Evolutionary conservation across 2,797 vertebrate species (phyloP), one percentile per base, ranked within the genome.

Genomic region (Ctenochaetus hawaiiensis): DNA sequence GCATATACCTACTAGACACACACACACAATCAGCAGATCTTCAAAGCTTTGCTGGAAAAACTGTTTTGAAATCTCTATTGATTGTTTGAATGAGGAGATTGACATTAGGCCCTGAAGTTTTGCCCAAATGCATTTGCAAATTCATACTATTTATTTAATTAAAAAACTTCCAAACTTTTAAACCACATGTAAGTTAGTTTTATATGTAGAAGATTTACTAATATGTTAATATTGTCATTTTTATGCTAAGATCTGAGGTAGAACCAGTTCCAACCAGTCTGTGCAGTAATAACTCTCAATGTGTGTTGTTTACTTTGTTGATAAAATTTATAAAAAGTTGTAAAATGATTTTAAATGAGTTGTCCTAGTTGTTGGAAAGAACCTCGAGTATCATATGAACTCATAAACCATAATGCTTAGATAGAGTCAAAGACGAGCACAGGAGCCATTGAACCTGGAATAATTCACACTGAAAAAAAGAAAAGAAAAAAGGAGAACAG

Each of bases 401-500:
- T 57, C 37, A 74, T 53, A 6, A 53, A 59, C 10, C 41, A 30
- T 0, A 9, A 6, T n/a, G n/a, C n/a, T 45, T 12, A 59, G 39
- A 11, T 26, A 16, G 16, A 69, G 26, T 0, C 30, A 22, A 10
- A 51, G 47, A 43, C 22, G 9, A 74, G 30, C 23, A 66, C 13
- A 44, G 16, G 1, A 61, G 30, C 18, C 12, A 18, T 41, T 13
- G 64, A 16, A 39, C 39, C 37, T 54, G 5, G 10, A 61, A 53
- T 75, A 62, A 63, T 2, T 60, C 54, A 75, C 41, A 63, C 14
- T 17, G 16, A 77, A 60, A 18, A 48, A 53, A 56, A 47, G 2
- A 34, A 14, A 49, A 47, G 7, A 56, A 7, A 54, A 51, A 60
- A 18, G 6, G 17, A 69, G 34, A 60, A 20, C 43, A 52, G 4